Conservation (phyloP, 2,797 vertebrate genomes). For the Buphagus erythrorhynchus region DNA sequence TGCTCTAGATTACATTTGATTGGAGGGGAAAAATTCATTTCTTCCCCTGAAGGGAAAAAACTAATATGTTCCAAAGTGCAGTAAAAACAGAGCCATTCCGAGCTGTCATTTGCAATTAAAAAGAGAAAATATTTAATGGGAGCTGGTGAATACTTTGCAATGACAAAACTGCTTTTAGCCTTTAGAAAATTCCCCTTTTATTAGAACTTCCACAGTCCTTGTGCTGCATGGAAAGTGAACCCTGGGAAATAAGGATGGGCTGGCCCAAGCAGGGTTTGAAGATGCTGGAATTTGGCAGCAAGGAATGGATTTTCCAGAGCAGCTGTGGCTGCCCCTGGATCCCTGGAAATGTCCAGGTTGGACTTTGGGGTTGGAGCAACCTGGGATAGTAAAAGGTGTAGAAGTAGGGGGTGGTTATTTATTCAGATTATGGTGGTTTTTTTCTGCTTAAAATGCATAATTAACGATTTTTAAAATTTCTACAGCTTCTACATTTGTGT, state of each 20-base stretch:
- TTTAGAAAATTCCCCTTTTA: neutral
- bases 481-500: neutral
- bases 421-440: neutral
- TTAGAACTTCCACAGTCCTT: neutral
- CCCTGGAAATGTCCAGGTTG: neutral
- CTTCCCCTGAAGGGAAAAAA: conserved; percentile 6
- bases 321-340: neutral
- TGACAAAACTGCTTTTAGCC: neutral
- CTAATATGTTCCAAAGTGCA: neutral
- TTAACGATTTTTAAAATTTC: neutral
- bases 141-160: neutral
- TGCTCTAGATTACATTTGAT: conserved; percentile 1
- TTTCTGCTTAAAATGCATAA: neutral
- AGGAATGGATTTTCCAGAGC: neutral
- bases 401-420: neutral
- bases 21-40: neutral
- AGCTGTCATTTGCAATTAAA: conserved; percentile 46
- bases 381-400: fast-evolving
- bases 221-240: neutral
- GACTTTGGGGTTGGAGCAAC: fast-evolving
- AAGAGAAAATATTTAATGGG: conserved; percentile 34
- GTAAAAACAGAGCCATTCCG: neutral
- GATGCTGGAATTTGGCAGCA: neutral
- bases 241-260: neutral
- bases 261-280: neutral